Evolutionary conservation across 2,888 invertebrate genomes (phyloP), one percentile per base, ranked within the genome.

Genomic region (Falcaria lacertinaria): DNA sequence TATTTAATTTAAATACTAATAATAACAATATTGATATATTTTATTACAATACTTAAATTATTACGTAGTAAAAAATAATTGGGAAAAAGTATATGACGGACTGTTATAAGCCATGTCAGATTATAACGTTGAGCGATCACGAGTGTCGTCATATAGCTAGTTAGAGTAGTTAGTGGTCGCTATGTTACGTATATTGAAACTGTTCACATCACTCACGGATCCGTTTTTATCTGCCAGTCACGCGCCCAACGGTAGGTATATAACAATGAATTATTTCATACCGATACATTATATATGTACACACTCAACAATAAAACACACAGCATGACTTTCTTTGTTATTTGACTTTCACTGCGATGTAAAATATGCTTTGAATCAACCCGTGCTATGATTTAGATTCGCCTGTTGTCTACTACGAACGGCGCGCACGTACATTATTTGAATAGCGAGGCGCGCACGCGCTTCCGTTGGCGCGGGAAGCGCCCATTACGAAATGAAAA

Each of bases 231-330:
- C 62, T 56, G 82, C 63, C 62, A 65, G 16, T 34, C 40, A 34
- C 44, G 39, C 43, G 43, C 50, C 35, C 69, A 65, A 68, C 75
- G 63, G 73, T 70, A 64, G 63, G 73, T 70, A 64, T 60, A 63
- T 69, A 69, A 69, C 66, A 72, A 74, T 76, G 68, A 70, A 74
- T 77, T 75, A 74, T 53, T 73, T 77, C 68, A 76, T 71, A 74
- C 66, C 57, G 42, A 54, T 56, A 54, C 52, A 49, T 54, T 50
- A 54, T 47, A 42, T 4, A 19, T 19, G 19, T 19, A 19, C 4
- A 49, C 41, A 53, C 50, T 46, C 48, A 62, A 36, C 35, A 56
- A 51, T 54, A 59, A 61, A 56, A 64, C 59, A 69, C 65, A 63
- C 11, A 28, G 3, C 11, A 72, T 74, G 70, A 76, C 81, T 84